phyloP scores from a whole-genome alignment of 2,797 vertebrate species.

The Sebastes matsubarae region DNA sequence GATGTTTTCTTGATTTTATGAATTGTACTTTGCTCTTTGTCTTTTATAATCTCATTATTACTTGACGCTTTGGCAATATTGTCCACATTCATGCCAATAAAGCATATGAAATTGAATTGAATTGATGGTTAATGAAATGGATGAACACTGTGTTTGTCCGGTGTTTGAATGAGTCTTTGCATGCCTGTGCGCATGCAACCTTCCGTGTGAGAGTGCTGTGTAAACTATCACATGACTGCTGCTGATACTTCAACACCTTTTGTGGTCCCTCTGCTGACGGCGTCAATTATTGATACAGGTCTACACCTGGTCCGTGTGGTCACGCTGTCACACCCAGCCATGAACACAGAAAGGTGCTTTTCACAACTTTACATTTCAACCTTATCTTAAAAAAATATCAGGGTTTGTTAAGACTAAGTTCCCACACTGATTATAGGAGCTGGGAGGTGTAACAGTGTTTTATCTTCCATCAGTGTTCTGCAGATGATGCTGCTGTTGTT shows the following conservation, averaged over 20 bases:
- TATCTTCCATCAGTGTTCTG: neutral
- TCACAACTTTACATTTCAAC: constrained; percentile 20
- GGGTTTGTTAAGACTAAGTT: neutral
- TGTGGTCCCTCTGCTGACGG: constrained; percentile 22
- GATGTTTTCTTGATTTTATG: no score
- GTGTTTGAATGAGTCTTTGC: neutral
- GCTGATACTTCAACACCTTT: constrained; percentile 46
- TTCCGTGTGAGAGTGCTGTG: neutral
- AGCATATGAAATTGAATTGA: neutral
- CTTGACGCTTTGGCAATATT: no score
- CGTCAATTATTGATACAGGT: constrained; percentile 73
- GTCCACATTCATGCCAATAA: no score
- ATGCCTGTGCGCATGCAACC: neutral
- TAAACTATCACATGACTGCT: constrained; percentile 33
- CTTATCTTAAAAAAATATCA: neutral
- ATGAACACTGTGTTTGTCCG: neutral
- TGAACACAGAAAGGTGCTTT: neutral
- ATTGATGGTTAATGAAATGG: neutral
- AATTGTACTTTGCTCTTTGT: no score
- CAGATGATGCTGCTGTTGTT: neutral
- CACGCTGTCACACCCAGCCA: constrained; percentile 20
- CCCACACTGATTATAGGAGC: constrained; percentile 1
- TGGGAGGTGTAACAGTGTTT: neutral
- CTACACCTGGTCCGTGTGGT: constrained; percentile 36
- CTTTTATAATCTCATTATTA: no score